Evolutionary conservation across 1,140 invertebrate species (phyloP).

Genomic region (Tribolium castaneum): DNA sequence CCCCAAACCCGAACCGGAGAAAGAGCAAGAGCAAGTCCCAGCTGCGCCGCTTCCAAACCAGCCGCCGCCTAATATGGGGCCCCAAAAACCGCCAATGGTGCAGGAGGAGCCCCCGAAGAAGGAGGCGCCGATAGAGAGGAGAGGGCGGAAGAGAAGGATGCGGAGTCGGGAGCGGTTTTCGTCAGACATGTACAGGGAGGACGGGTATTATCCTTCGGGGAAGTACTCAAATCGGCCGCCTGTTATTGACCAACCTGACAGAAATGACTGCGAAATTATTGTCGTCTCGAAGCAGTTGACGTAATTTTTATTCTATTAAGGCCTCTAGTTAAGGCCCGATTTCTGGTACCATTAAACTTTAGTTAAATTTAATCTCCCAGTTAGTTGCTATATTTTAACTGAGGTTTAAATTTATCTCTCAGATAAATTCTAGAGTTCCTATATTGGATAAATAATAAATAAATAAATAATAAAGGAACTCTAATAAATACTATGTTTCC

Average conservation of each 20-base stretch:
- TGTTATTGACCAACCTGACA: constrained; percentile 64
- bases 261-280: constrained; percentile 91
- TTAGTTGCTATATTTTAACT: too few relatives aligned
- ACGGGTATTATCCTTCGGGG: constrained; percentile 47
- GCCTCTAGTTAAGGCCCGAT: too few relatives aligned
- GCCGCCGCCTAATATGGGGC: not conserved
- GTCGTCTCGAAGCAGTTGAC: constrained; percentile 82
- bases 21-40: not conserved
- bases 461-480: too few relatives aligned
- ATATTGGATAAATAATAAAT: too few relatives aligned
- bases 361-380: too few relatives aligned
- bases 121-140: constrained; percentile 1
- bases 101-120: constrained; percentile 3
- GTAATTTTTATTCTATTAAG: constrained; percentile 68
- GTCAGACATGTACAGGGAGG: constrained; percentile 19
- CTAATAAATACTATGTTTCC: too few relatives aligned
- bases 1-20: constrained; percentile 33
- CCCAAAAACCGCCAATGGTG: not conserved
- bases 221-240: constrained; percentile 61
- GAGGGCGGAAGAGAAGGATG: constrained; percentile 5
- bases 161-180: constrained; percentile 9
- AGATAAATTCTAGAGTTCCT: too few relatives aligned
- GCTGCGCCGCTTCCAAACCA: not conserved
- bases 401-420: too few relatives aligned
- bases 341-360: too few relatives aligned